Percentiles rank a stretch among this genome's conserved stretches.
Evolutionary conservation across 2,797 vertebrate genomes (phyloP).

Genomic region (Diceros bicornis): DNA sequence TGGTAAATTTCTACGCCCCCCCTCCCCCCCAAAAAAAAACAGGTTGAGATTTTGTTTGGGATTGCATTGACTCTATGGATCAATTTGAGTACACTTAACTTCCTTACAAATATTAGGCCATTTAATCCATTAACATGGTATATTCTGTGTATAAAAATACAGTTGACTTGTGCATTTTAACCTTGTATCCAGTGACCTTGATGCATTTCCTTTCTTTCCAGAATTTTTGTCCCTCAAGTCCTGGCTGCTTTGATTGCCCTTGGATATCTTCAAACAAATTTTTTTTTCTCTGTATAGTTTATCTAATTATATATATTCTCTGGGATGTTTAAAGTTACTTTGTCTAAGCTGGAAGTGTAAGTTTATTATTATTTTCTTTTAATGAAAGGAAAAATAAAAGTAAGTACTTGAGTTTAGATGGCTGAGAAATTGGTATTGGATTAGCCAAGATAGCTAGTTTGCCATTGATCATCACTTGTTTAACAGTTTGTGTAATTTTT

Average conservation of each 20-base stretch:
- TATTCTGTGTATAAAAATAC: background rate
- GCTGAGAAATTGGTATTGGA: background rate
- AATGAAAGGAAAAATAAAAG: background rate
- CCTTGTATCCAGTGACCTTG: background rate
- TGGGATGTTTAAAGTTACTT: background rate
- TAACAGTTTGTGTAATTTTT: background rate
- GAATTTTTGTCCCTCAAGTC: background rate
- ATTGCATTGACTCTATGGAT: background rate
- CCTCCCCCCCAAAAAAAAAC: background rate
- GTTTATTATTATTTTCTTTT: constrained; percentile 29
- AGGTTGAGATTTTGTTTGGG: background rate
- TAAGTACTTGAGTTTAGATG: background rate
- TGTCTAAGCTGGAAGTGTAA: background rate
- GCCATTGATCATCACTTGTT: background rate
- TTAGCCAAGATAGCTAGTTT: background rate
- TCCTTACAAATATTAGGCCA: background rate
- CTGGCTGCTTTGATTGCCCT: background rate
- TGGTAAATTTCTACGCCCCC: background rate
- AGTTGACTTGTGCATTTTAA: background rate
- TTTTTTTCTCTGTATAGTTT: background rate
- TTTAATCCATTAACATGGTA: background rate
- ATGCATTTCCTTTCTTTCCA: background rate
- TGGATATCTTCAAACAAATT: background rate
- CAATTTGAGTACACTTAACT: background rate
- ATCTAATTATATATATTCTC: background rate